Evolutionary conservation across 2,888 invertebrate species (phyloP).

Genomic region (Cantharis flavilabris): DNA sequence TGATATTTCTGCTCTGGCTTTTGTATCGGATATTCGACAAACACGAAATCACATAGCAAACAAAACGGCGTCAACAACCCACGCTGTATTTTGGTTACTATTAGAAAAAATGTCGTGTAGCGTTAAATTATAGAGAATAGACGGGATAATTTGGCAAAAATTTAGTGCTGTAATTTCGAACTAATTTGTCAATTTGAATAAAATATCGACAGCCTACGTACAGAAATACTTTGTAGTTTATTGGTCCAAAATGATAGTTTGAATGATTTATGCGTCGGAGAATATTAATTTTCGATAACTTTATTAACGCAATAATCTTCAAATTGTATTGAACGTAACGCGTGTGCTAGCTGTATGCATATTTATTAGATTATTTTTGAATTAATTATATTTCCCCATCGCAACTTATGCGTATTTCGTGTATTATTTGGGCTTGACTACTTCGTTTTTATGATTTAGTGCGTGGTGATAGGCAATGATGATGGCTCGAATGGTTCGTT

Average conservation of each 20-base stretch:
- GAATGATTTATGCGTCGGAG: conserved; percentile 13
- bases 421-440: conserved; percentile 23
- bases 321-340: conserved; percentile 21
- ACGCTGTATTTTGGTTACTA: neutral
- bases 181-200: conserved; percentile 8
- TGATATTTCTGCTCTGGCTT: neutral
- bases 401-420: conserved; percentile 23
- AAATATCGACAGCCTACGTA: neutral
- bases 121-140: neutral
- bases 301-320: conserved; percentile 25
- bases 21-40: neutral
- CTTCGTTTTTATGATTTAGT: conserved; percentile 35
- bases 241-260: conserved; percentile 11
- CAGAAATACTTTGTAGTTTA: neutral
- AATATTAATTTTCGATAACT: conserved; percentile 25
- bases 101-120: neutral
- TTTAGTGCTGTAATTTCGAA: conserved; percentile 4
- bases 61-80: neutral
- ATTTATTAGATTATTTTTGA: conserved; percentile 30
- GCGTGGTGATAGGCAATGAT: conserved; percentile 37
- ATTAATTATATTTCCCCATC: conserved; percentile 23
- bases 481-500: conserved; percentile 32
- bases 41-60: neutral
- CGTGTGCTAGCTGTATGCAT: conserved; percentile 14
- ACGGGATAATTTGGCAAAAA: conserved; percentile 11